A percentile compares a stretch with the other conserved stretches of the same genome.
phyloP scores from a whole-genome alignment of 1,140 invertebrate species.

The Capitella teleta region DNA sequence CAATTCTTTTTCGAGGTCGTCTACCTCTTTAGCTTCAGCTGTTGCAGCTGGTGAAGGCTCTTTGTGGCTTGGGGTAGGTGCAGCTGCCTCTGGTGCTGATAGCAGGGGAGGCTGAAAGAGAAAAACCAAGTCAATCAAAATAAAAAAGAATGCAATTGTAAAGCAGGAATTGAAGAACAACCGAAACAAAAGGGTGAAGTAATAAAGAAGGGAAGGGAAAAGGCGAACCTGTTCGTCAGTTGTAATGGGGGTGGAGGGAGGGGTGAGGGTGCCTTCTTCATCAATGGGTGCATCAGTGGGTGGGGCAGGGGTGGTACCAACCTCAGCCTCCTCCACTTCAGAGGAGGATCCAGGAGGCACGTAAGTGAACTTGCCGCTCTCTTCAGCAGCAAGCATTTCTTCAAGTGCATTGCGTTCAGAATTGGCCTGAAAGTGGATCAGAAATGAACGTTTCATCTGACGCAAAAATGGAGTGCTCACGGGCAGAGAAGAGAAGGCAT shows the following conservation, averaged over 20 bases:
- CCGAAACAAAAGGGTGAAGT: too few relatives aligned
- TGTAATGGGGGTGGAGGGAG: neutral
- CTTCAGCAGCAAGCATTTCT: slow-evolving; percentile 55
- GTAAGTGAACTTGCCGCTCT: slow-evolving; percentile 46
- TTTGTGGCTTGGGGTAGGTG: neutral
- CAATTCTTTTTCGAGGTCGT: slow-evolving; percentile 42
- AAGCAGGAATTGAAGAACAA: too few relatives aligned
- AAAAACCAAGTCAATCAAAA: too few relatives aligned
- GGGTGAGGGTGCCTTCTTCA: neutral
- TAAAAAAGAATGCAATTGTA: too few relatives aligned
- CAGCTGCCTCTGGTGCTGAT: neutral
- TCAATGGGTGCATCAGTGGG: neutral
- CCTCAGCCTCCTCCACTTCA: slow-evolving; percentile 20
- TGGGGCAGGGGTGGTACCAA: too few relatives aligned
- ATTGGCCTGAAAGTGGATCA: slow-evolving; percentile 48
- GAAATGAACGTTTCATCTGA: neutral
- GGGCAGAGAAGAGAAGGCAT: slow-evolving; percentile 22
- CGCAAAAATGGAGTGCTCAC: slow-evolving; percentile 14
- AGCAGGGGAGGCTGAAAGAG: slow-evolving; percentile 1
- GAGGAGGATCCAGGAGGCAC: slow-evolving; percentile 15
- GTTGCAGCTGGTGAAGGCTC: neutral
- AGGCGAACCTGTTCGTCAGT: too few relatives aligned
- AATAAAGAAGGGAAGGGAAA: too few relatives aligned
- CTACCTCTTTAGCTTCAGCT: slow-evolving; percentile 14
- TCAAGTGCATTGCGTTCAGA: slow-evolving; percentile 59